A percentile compares a stretch with the other conserved stretches of the same genome.
Evolutionary conservation across 2,797 vertebrate species (phyloP).

Genomic region (Gymnoscopelus braueri): DNA sequence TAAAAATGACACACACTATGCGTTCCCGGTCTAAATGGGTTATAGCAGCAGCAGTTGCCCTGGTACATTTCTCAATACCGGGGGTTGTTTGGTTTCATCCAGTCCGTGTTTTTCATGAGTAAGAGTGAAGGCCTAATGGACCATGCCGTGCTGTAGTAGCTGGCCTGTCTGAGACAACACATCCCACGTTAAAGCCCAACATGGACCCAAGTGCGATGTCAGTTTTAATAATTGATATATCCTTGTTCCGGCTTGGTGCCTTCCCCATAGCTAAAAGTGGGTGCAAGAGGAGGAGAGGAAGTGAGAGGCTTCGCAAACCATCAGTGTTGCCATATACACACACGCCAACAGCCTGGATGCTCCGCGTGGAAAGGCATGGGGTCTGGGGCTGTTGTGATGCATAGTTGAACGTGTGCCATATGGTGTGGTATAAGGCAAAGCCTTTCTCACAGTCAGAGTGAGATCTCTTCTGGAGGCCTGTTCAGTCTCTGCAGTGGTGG

Average conservation of each 20-base stretch:
- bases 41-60: slow-evolving; percentile 39
- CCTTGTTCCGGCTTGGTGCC: slow-evolving; percentile 31
- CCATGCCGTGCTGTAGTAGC: slow-evolving; percentile 64
- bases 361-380: slow-evolving; percentile 19
- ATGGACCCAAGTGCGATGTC: slow-evolving; percentile 70
- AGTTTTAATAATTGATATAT: slow-evolving; percentile 76
- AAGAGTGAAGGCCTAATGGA: slow-evolving; percentile 79
- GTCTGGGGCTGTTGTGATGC: slow-evolving; percentile 29
- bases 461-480: slow-evolving; percentile 11
- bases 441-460: slow-evolving; percentile 14
- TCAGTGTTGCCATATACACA: slow-evolving; percentile 60
- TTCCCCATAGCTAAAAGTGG: slow-evolving; percentile 25
- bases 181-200: slow-evolving; percentile 65
- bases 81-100: slow-evolving; percentile 59
- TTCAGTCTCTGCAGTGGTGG: slow-evolving; percentile 12
- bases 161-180: slow-evolving; percentile 64
- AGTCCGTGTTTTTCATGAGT: slow-evolving; percentile 66
- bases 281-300: slow-evolving; percentile 37
- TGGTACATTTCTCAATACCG: slow-evolving; percentile 42
- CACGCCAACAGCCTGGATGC: slow-evolving; percentile 59
- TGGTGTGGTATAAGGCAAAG: slow-evolving; percentile 19
- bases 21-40: too few species aligned
- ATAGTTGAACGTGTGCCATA: slow-evolving; percentile 30
- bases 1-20: too few species aligned
- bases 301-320: slow-evolving; percentile 53